A percentile compares a stretch with the other conserved stretches of the same genome.
phyloP scores from a whole-genome alignment of 2,113 vertebrate species.

The Cyprinodon brontotheroides region DNA sequence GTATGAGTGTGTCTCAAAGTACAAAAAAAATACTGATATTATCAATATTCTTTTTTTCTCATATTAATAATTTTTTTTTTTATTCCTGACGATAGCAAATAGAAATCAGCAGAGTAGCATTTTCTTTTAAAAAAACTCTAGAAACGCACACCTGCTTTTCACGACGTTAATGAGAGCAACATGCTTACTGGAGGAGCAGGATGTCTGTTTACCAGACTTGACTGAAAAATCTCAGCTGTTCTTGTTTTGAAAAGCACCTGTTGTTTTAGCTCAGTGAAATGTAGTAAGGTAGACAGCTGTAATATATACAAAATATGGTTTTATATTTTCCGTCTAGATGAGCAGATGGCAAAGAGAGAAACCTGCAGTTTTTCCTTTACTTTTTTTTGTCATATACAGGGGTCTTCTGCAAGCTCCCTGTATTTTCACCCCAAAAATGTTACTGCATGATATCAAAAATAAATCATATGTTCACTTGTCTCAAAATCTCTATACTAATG shows the following conservation, averaged over 20 bases:
- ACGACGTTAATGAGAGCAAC: neutral
- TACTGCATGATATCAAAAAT: neutral
- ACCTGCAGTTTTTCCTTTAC: neutral
- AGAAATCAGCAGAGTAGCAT: neutral
- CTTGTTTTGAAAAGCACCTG: neutral
- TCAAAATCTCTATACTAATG: neutral
- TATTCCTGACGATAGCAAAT: neutral
- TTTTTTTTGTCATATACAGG: neutral
- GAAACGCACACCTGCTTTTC: neutral
- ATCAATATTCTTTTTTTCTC: no score
- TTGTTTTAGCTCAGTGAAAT: neutral
- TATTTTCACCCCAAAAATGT: neutral
- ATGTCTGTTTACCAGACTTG: neutral
- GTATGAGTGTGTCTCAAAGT: no score
- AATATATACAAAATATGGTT: neutral
- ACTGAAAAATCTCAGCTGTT: neutral
- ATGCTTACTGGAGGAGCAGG: neutral
- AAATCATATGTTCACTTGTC: neutral
- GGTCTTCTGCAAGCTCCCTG: neutral
- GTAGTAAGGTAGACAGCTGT: neutral
- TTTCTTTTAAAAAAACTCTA: neutral
- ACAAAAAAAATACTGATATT: no score
- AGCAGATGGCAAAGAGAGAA: neutral
- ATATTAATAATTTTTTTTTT: neutral
- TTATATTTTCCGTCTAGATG: neutral